These are phyloP conservation scores for Odontothrips loti DNA, from an alignment of 2,888 invertebrate species.

Conservation along the genomic window DNA sequence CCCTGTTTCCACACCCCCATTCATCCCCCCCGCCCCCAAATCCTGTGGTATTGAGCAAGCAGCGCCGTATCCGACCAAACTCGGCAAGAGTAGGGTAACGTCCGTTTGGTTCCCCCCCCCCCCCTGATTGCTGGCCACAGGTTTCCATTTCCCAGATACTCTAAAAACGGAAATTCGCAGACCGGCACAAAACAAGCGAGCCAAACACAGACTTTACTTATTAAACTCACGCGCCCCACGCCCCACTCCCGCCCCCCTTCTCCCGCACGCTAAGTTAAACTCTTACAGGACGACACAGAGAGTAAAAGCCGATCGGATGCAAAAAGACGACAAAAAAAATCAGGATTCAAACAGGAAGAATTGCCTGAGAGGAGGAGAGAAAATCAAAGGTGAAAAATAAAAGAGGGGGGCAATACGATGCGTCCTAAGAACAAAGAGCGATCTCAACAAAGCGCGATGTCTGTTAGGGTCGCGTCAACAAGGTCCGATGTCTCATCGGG, in stretches of 20 bases:
- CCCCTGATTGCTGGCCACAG: background rate
- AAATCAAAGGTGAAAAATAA: background rate
- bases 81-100: no score
- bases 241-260: background rate
- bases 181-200: background rate
- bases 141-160: constrained; percentile 6
- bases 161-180: constrained; percentile 9
- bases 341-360: no score
- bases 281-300: background rate
- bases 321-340: no score
- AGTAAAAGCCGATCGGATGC: no score
- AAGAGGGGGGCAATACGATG: background rate
- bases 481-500: no score
- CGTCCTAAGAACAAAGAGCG: no score
- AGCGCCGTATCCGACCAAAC: background rate
- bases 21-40: background rate
- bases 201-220: background rate
- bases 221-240: background rate
- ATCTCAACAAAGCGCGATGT: no score
- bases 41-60: background rate
- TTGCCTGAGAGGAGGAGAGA: no score
- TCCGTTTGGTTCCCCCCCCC: background rate
- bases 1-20: background rate
- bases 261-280: no score
- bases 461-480: no score